Evolutionary conservation across 1,140 invertebrate species (phyloP).

Genomic region (Heliconius melpomene): DNA sequence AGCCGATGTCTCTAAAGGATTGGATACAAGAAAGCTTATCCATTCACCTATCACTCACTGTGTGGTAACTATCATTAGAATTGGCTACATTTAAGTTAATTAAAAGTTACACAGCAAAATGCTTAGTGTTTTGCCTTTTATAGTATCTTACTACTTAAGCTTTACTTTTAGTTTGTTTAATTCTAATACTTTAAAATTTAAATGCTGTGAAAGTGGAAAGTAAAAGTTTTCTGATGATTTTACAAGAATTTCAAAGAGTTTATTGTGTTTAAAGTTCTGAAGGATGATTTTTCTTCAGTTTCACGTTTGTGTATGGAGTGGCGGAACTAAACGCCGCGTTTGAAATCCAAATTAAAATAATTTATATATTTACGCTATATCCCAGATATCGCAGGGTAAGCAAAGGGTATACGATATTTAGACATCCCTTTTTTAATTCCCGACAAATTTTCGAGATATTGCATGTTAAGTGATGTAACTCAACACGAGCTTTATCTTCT

Average conservation of each 20-base stretch:
- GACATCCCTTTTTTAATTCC: neutral
- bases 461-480: neutral
- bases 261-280: no score
- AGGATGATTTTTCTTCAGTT: no score
- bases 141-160: neutral
- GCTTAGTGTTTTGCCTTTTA: neutral
- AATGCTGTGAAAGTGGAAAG: no score
- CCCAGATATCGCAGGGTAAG: no score
- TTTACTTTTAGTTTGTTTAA: neutral
- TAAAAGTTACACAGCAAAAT: neutral
- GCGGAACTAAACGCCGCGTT: no score
- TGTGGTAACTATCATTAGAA: neutral
- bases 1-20: neutral
- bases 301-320: no score
- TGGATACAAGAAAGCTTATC: neutral
- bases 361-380: no score
- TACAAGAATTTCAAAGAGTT: no score
- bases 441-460: neutral
- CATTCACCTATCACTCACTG: constrained; percentile 24
- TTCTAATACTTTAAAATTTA: neutral
- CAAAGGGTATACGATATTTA: neutral
- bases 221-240: no score
- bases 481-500: neutral
- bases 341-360: no score
- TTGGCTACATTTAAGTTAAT: neutral